phyloP scores from a whole-genome alignment of 2,797 vertebrate genomes.

The Myotis myotis region DNA sequence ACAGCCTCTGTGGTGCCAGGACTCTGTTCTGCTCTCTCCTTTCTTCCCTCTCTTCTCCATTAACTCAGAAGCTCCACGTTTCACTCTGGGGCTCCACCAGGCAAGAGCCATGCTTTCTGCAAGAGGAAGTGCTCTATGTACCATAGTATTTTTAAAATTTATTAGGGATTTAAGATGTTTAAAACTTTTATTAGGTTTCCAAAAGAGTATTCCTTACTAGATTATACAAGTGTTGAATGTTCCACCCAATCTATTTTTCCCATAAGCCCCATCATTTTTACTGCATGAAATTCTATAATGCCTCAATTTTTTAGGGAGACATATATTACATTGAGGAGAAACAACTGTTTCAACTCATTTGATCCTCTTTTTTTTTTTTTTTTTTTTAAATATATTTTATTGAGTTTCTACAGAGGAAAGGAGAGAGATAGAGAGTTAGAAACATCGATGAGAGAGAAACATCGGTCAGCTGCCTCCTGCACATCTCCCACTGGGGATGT shows the following conservation, averaged over 20 bases:
- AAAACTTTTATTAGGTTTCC: constrained; percentile 42
- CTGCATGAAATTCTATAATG: constrained; percentile 47
- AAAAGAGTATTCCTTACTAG: constrained; percentile 29
- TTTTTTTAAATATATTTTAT: too few relatives aligned
- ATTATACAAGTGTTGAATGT: neutral
- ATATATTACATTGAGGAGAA: neutral
- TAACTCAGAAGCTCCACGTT: neutral
- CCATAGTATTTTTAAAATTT: neutral
- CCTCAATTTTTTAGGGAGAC: neutral
- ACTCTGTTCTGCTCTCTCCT: neutral
- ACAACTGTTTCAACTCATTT: neutral
- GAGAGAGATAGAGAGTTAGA: too few relatives aligned
- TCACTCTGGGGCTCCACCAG: neutral
- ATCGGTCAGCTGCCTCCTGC: too few relatives aligned
- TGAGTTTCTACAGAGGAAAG: too few relatives aligned
- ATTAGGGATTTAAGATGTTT: constrained; percentile 34
- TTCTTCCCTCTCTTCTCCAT: neutral
- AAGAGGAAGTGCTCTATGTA: neutral
- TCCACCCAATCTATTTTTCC: constrained; percentile 43
- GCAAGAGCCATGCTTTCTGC: neutral
- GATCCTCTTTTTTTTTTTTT: too few relatives aligned
- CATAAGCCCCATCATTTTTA: constrained; percentile 31
- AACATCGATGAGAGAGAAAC: too few relatives aligned
- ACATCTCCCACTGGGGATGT: too few relatives aligned
- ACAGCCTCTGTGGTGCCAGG: too few relatives aligned